Base-by-base conservation (phyloP, 2,113 vertebrate species). In the Apodemus speciosus region DNA sequence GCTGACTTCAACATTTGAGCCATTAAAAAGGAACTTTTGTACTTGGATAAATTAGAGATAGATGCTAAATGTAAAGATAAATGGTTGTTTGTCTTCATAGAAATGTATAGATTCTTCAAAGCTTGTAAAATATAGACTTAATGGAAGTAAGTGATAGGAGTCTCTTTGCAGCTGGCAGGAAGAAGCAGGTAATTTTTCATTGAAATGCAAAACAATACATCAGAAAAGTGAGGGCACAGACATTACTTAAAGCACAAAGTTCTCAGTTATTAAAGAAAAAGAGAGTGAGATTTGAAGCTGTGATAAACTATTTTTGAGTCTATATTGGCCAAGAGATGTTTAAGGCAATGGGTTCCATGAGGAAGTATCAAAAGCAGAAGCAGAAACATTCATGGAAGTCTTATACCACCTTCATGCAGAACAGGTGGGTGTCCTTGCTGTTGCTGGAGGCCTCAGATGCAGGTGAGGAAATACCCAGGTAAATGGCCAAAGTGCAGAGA, bases 191-290 rank as follows among this genome's bases (percentile, higher is more conserved):
- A 86, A 68, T 6, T 80, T 90, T 96, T 58, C 62, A 10, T 23
- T 32, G 46, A 92, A 94, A 49, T 75, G 43, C 9, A 64, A 93
- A 88, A 60, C 14, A 89, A 87, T 64, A 2, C 30, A 64, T 76
- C 81, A 79, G 46, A 53, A 92, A 85, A 85, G 88, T 35, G 16
- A 87, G 9, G 64, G 16, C 23, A 40, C 9, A 79, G 38, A 81
- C 16, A 46, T 32, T 68, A 38, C 71, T 66, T 81, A 93, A 88
- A 85, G 10, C 38, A 87, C 43, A 51, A 88, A 88, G 43, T 81
- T 9, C 43, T 95, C 46, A 85, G 66, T 84, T 94, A 93, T 84
- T 88, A 92, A 93, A 32, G 72, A 21, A 90, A 94, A 90, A 87
- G 30, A n/a, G n/a, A 87, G 20, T 38, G 40, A n/a, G 32, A 75